Percentiles rank a stretch among this genome's conserved stretches.
phyloP scores from a whole-genome alignment of 2,888 invertebrate species.

The Pachydiplax longipennis region DNA sequence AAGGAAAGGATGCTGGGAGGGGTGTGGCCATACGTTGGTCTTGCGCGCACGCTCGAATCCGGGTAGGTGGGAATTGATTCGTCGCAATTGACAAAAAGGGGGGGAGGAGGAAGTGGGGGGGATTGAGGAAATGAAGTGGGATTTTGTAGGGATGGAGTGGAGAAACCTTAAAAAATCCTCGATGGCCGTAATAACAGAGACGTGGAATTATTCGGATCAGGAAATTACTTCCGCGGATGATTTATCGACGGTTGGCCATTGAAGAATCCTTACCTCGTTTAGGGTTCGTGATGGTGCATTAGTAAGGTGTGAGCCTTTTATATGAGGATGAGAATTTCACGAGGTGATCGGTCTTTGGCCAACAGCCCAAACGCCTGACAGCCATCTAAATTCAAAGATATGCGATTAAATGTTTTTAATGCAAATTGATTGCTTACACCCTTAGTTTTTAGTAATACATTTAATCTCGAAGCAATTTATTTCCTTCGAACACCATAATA shows the following conservation, averaged over 20 bases:
- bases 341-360: no score
- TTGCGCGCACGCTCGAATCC: constrained; percentile 32
- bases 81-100: constrained; percentile 44
- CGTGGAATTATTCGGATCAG: background rate
- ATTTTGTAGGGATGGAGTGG: background rate
- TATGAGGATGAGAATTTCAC: no score
- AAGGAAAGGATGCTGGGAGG: background rate
- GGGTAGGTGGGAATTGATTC: constrained; percentile 39
- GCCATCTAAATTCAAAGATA: no score
- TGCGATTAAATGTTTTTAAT: no score
- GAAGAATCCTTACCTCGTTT: background rate
- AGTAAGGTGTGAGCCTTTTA: background rate
- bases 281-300: background rate
- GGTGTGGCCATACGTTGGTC: constrained; percentile 3
- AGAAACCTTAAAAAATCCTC: background rate
- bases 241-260: background rate
- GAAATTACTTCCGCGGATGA: background rate
- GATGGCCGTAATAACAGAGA: background rate
- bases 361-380: no score
- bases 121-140: constrained; percentile 3
- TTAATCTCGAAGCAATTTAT: no score
- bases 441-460: no score
- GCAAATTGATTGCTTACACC: no score
- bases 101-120: background rate
- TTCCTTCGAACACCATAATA: no score